Base-by-base conservation (phyloP, 2,113 vertebrate genomes). In the Xiphorhynchus elegans region DNA sequence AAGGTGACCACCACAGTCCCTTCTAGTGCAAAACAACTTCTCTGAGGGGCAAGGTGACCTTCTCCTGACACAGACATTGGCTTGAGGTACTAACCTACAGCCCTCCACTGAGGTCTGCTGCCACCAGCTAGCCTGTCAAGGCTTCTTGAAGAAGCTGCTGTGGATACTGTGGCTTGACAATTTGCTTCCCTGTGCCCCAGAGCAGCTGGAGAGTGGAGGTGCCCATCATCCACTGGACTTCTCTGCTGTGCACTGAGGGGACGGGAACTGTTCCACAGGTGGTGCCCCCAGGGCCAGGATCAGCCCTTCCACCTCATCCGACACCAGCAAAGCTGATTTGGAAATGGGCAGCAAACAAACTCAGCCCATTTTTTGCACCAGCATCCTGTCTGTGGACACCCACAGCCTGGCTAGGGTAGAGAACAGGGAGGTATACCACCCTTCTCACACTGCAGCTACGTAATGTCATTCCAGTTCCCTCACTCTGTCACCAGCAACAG, bases 311-410 rank as follows among this genome's bases (percentile, higher is more conserved):
- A 44, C 17, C 11, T 79, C 4, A 6, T 44, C 4, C 2, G 1
- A 10, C 0, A 0, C 3, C 1, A 2, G 29, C 0, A 2, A 68
- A 55, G 31, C 8, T 6, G 15, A 20, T 69, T 67, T 0, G 1
- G 52, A 83, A 68, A 11, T 2, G 8, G 49, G 44, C 18, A 56
- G 35, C 35, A 52, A 69, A 13, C 4, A 69, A 75, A 26, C 5
- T 9, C 11, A 14, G 21, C 25, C 19, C 56, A 84, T 64, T 9
- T 44, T 63, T n/a, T 72, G 24, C 16, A 60, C 12, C 6, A n/a
- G 17, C 7, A 18, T 20, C 25, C 14, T 4, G 4, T 17, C 37
- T 35, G 16, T 47, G 25, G 33, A 78, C 17, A 70, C 3, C 6
- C 35, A 33, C 35, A 87, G 28, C 28, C 44, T 40, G 60, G 23